Percentiles rank a stretch among this genome's conserved stretches.
Conservation (phyloP, 1,140 invertebrate species). For the Pteromalus puparum region DNA sequence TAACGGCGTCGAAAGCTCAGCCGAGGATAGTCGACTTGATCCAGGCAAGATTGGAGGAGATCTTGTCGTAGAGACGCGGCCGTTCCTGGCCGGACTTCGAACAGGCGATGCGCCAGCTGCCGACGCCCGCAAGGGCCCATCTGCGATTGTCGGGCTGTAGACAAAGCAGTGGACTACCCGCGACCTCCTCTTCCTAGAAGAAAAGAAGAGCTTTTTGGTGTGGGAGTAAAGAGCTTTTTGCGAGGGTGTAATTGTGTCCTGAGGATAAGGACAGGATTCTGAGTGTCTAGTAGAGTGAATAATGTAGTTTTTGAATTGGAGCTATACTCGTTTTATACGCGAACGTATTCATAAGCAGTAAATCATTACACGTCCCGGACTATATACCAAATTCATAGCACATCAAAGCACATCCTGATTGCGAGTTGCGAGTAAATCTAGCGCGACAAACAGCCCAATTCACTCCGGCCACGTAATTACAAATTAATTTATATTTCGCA, state of each 20-base stretch:
- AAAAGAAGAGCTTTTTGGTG: neutral
- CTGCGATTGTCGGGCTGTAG: constrained; percentile 78
- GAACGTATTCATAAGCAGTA: too few species aligned
- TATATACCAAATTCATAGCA: too few species aligned
- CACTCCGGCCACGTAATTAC: neutral
- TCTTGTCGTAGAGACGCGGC: constrained; percentile 88
- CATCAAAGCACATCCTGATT: neutral
- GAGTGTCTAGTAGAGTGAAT: too few species aligned
- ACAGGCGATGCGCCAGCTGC: constrained; percentile 89
- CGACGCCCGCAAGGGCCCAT: constrained; percentile 85
- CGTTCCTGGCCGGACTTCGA: constrained; percentile 82
- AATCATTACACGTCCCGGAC: too few species aligned
- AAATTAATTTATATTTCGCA: neutral
- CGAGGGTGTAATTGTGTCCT: neutral
- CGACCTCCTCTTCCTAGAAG: constrained; percentile 87
- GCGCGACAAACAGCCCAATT: neutral
- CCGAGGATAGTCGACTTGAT: constrained; percentile 83
- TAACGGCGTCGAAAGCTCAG: constrained; percentile 47
- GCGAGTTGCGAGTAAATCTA: neutral
- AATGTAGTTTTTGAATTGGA: too few species aligned
- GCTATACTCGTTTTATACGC: too few species aligned
- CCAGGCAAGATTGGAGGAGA: constrained; percentile 87
- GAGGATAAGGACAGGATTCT: too few species aligned
- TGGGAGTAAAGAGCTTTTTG: neutral
- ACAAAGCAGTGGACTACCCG: constrained; percentile 89